Evolutionary conservation across 1,140 invertebrate genomes (phyloP), one percentile per base, ranked within the genome.

Genomic region (Pseudomyrmex sp.): DNA sequence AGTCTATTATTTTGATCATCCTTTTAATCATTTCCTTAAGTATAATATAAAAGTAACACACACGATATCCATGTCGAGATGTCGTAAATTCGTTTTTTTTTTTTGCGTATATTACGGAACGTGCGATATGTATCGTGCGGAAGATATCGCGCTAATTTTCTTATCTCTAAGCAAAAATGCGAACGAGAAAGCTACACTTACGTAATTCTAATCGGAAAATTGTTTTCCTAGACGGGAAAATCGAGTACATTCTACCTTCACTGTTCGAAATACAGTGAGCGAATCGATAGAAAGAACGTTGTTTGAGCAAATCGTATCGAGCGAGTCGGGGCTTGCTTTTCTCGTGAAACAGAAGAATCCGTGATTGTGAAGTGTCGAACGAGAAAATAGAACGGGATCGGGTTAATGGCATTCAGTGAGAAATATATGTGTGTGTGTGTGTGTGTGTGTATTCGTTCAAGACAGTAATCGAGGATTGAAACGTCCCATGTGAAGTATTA

Each of bases 401-500:
- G 35, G 72, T 80, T 70, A 26, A 80, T 80, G 76, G 54, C 54
- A 80, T 70, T 72, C 46, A 35, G 4, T 35, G 20, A 59, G 23
- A 20, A 23, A 20, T 50, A 1, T 15, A 46, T 44, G 20, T 12
- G 0, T 1, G 9, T 44, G 2, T 13, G 35, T 35, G 44, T 12
- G 0, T 1, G 9, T 46, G 2, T 15, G n/a, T 44, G 0, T 0
- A 5, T 46, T 62, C n/a, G 10, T 62, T 74, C 93, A 97, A 83
- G 96, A 97, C 91, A 97, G 91, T 90, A 97, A 95, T 93, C 97
- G 95, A 13, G 97, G 97, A 93, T 98, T 97, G 93, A 97, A 98
- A 90, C 97, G 95, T 62, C 97, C 97, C 95, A 97, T 97, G 90
- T 97, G 97, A 54, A 98, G 94, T 88, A 98, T 97, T 93, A 98